A percentile compares a stretch with the other conserved stretches of the same genome.
These are phyloP conservation scores for Apogon talboti DNA, from an alignment of 2,797 vertebrate species.

Conservation along the genomic window DNA sequence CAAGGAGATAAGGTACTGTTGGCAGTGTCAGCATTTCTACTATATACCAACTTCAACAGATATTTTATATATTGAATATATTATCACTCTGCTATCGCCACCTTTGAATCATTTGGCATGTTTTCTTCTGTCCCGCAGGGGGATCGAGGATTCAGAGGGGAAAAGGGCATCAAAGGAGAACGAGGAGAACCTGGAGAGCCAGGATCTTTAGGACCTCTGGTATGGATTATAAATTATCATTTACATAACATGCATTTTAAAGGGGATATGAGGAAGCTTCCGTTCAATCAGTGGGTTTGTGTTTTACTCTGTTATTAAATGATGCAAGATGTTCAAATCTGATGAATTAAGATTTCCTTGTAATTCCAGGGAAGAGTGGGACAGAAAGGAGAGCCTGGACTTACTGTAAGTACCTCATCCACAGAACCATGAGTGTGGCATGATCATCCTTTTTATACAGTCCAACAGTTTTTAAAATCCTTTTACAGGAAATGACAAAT, in stretches of 20 bases:
- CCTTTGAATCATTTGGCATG: neutral
- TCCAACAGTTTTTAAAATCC: too few species aligned
- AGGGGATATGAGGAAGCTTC: too few species aligned
- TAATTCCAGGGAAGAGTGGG: conserved; percentile 84
- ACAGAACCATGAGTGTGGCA: too few species aligned
- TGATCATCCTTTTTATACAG: too few species aligned
- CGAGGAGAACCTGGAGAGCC: conserved; percentile 84
- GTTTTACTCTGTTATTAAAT: neutral
- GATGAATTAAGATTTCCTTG: conserved; percentile 12
- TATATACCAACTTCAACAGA: neutral
- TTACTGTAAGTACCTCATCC: conserved; percentile 84
- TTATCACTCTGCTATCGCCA: neutral
- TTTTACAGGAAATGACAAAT: too few species aligned
- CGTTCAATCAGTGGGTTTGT: neutral
- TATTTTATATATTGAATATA: too few species aligned
- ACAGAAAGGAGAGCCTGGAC: conserved; percentile 86
- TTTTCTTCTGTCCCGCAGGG: conserved; percentile 77
- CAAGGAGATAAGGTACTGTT: conserved; percentile 86
- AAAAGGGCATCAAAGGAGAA: conserved; percentile 85
- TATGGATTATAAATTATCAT: conserved; percentile 26
- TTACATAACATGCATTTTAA: too few species aligned
- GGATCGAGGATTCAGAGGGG: conserved; percentile 85
- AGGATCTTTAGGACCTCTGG: conserved; percentile 80
- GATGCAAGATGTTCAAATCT: neutral
- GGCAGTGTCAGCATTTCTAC: neutral